Conservation (phyloP, 2,888 invertebrate genomes). For the Chymomyza amoena region DNA sequence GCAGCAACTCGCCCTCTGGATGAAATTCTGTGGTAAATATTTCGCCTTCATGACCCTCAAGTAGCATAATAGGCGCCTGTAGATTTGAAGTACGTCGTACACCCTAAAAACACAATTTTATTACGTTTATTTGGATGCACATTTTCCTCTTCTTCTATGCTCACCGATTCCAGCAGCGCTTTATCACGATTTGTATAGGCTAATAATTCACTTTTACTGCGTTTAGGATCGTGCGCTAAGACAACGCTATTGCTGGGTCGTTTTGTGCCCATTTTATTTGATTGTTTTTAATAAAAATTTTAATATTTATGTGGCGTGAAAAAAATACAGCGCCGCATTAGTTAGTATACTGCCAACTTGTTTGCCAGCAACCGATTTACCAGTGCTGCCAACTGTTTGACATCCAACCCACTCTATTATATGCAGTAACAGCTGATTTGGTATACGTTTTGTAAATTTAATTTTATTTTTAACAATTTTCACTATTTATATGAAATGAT, state of each 20-base stretch:
- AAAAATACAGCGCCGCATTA: not conserved
- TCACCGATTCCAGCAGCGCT: slow-evolving; percentile 86
- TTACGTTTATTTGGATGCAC: not conserved
- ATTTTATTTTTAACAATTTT: slow-evolving; percentile 56
- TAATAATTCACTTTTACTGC: slow-evolving; percentile 86
- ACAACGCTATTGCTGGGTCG: slow-evolving; percentile 70
- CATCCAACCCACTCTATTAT: slow-evolving; percentile 1
- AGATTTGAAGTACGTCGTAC: slow-evolving; percentile 92
- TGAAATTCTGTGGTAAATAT: slow-evolving; percentile 96
- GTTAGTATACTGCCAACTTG: not conserved
- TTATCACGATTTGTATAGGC: slow-evolving; percentile 86
- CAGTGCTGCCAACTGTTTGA: not conserved
- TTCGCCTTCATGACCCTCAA: slow-evolving; percentile 98
- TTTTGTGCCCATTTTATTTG: slow-evolving; percentile 73
- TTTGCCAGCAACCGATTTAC: not conserved
- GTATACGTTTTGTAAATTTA: slow-evolving; percentile 9
- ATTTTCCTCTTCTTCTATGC: slow-evolving; percentile 59
- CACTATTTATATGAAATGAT: slow-evolving; percentile 40
- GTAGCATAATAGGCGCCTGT: slow-evolving; percentile 94
- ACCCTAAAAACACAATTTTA: slow-evolving; percentile 78
- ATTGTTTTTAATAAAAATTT: slow-evolving; percentile 20
- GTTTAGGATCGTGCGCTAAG: slow-evolving; percentile 82
- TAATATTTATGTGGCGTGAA: slow-evolving; percentile 5
- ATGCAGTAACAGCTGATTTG: not conserved
- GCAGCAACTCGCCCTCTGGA: slow-evolving; percentile 96